Evolutionary conservation across 2,888 invertebrate species (phyloP).

Genomic region (Sphinx pinastri): DNA sequence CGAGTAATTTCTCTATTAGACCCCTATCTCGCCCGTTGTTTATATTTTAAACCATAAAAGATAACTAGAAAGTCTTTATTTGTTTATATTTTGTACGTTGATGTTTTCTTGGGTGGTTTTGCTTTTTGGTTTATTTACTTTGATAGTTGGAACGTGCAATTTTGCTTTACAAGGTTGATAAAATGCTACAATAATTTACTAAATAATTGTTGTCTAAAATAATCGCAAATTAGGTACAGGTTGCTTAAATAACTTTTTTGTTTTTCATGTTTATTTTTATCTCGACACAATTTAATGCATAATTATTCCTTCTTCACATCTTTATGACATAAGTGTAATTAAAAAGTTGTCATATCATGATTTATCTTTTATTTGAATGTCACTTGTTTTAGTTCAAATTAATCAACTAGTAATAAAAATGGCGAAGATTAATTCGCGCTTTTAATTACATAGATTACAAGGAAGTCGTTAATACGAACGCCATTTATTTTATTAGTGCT

Average conservation of each 20-base stretch:
- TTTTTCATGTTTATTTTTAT: too few relatives aligned
- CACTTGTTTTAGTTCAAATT: conserved; percentile 12
- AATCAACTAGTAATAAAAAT: conserved; percentile 7
- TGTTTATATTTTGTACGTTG: conserved; percentile 2
- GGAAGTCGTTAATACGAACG: conserved; percentile 11
- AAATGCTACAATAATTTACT: too few relatives aligned
- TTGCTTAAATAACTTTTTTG: too few relatives aligned
- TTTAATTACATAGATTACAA: conserved; percentile 13
- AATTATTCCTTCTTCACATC: neutral
- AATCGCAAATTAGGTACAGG: too few relatives aligned
- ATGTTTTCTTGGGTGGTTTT: neutral
- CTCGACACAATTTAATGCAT: neutral
- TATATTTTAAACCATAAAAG: conserved; percentile 23
- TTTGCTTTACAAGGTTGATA: neutral
- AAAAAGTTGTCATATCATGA: conserved; percentile 6
- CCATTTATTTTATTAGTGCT: conserved; percentile 9
- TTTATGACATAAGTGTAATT: neutral
- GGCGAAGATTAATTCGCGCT: neutral
- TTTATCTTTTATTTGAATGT: conserved; percentile 18
- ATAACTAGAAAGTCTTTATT: conserved; percentile 24
- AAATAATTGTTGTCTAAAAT: too few relatives aligned
- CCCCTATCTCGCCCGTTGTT: conserved; percentile 8
- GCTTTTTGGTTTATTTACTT: neutral
- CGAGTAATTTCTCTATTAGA: conserved; percentile 80
- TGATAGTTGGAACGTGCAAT: neutral